Evolutionary conservation across 1,140 invertebrate species (phyloP), one percentile per base, ranked within the genome.

Genomic region (Drosophila ficusphila): DNA sequence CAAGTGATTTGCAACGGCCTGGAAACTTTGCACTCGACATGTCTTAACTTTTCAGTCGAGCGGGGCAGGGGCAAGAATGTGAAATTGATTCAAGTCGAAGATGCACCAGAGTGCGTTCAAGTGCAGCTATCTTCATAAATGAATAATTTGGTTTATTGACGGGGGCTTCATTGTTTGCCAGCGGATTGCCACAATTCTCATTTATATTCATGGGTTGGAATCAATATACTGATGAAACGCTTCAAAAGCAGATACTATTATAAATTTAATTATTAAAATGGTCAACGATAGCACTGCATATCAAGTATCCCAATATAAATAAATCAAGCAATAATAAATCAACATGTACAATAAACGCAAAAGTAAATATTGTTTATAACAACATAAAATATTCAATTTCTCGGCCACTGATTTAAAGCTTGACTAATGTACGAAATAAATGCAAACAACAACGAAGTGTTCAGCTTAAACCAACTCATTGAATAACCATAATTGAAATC

Each of bases 1-100:
- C 76, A 68, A 76, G 77, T 74, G 82, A 86, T 86, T 86, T 86
- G 82, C 82, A 88, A 82, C 54, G 73, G 81, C 73, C 77, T 70
- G 73, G 62, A 81, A 86, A 74, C 82, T 81, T 76, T 81, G 76
- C 79, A 79, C 71, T 86, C 56, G 65, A 72, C 76, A 76, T 62
- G 79, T 54, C 57, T 51, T 34, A 39, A 42, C 51, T 41, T 44
- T 47, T 29, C 44, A 62, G 38, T 54, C 62, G 0, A 12, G 11
- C 1, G 23, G 21, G 33, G n/a, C 27, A 70, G 67, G 38, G 41
- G 41, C 25, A 72, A 76, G 42, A 36, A 29, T n/a, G 31, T 49
- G 46, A 48, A 70, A 74, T 78, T 64, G 74, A 78, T 78, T 62
- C 61, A 41, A 62, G 27, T 62, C 68, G 33, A 64, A 73, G 54